Evolutionary conservation across 2,113 vertebrate genomes (phyloP).

Genomic region (Toxotes chatareus): DNA sequence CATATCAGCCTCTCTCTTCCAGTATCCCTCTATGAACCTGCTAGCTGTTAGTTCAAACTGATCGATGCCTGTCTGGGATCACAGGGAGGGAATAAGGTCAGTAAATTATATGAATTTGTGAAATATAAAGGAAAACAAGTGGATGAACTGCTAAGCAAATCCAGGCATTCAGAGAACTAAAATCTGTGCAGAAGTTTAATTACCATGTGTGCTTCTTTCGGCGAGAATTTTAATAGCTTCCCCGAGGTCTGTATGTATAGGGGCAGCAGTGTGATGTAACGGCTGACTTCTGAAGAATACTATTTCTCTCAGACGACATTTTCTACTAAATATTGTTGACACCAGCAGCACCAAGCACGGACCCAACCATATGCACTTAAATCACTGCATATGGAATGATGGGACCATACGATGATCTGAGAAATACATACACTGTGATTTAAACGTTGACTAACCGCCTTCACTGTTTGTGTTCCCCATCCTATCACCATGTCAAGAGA

Average conservation of each 20-base stretch:
- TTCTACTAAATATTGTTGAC: not conserved
- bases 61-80: conserved; percentile 56
- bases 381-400: not conserved
- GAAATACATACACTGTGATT: not conserved
- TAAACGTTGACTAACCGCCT: not conserved
- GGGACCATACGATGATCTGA: not conserved
- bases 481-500: not conserved
- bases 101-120: conserved; percentile 22
- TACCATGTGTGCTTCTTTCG: conserved; percentile 44
- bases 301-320: conserved; percentile 24
- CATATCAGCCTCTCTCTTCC: conserved; percentile 45
- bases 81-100: not conserved
- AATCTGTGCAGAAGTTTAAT: conserved; percentile 46
- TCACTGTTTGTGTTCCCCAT: not conserved
- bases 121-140: conserved; percentile 32
- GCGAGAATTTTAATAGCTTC: conserved; percentile 55
- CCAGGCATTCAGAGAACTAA: conserved; percentile 15
- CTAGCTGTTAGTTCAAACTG: conserved; percentile 29
- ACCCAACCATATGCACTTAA: not conserved
- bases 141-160: not conserved
- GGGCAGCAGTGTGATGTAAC: conserved; percentile 44
- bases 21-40: conserved; percentile 34
- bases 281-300: conserved; percentile 39
- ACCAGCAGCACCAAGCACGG: not conserved
- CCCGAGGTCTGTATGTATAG: conserved; percentile 49